Percentiles rank a stretch among this genome's conserved stretches.
These are phyloP conservation scores for Ochlodes sylvanus DNA, from an alignment of 2,888 invertebrate species.

Conservation along the genomic window DNA sequence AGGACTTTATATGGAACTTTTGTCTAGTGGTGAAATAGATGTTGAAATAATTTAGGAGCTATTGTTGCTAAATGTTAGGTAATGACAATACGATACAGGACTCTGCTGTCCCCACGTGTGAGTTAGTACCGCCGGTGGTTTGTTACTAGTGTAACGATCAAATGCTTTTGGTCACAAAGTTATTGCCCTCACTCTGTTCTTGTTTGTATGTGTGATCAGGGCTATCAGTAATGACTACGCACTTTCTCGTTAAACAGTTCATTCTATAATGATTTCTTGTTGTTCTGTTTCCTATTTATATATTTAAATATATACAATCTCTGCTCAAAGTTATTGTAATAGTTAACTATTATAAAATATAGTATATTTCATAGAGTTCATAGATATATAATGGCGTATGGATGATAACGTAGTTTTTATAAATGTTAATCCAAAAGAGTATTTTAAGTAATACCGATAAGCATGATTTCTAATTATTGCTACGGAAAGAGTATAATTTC, in stretches of 20 bases:
- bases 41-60: slow-evolving; percentile 40
- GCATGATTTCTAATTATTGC: too few relatives aligned
- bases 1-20: slow-evolving; percentile 9
- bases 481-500: background rate
- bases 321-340: slow-evolving; percentile 64
- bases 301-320: slow-evolving; percentile 49
- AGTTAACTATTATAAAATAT: slow-evolving; percentile 43
- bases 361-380: slow-evolving; percentile 42
- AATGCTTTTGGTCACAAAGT: background rate
- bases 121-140: background rate
- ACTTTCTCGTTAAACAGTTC: too few relatives aligned
- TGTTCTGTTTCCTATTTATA: slow-evolving; percentile 6
- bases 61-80: slow-evolving; percentile 34
- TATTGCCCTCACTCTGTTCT: too few relatives aligned
- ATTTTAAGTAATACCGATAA: too few relatives aligned
- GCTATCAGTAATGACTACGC: too few relatives aligned
- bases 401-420: slow-evolving; percentile 40
- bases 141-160: background rate
- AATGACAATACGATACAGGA: background rate
- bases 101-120: too few relatives aligned
- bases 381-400: slow-evolving; percentile 42
- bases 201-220: too few relatives aligned
- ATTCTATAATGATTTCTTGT: background rate
- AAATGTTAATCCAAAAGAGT: background rate
- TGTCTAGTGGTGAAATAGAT: slow-evolving; percentile 7